Percentiles rank a stretch among this genome's conserved stretches.
Evolutionary conservation across 1,140 invertebrate species (phyloP).

Genomic region (Hylyphantes graminicola): DNA sequence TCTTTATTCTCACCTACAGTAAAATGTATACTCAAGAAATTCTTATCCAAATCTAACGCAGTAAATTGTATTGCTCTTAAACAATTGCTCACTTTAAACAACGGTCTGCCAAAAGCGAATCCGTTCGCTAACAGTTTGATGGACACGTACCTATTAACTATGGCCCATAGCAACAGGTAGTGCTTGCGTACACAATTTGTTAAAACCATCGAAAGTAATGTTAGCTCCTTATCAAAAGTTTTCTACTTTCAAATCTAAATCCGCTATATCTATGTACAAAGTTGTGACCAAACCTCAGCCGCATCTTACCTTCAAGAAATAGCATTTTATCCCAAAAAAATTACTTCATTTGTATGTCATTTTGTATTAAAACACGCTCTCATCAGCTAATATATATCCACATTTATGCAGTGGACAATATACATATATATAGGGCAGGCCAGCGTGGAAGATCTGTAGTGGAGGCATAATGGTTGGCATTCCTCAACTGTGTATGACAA

Average conservation of each 20-base stretch:
- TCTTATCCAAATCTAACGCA: slow-evolving; percentile 33
- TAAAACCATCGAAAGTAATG: slow-evolving; percentile 56
- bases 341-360: slow-evolving; percentile 51
- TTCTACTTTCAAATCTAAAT: slow-evolving; percentile 51
- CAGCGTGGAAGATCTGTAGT: slow-evolving; percentile 58
- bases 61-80: slow-evolving; percentile 52
- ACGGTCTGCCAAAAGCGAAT: slow-evolving; percentile 1
- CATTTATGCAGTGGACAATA: slow-evolving; percentile 40
- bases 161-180: slow-evolving; percentile 36
- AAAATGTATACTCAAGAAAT: slow-evolving; percentile 40
- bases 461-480: slow-evolving; percentile 57
- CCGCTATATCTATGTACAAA: slow-evolving; percentile 60
- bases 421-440: slow-evolving; percentile 59
- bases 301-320: slow-evolving; percentile 56
- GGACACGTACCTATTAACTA: slow-evolving; percentile 45
- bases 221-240: slow-evolving; percentile 56
- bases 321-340: slow-evolving; percentile 58
- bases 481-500: slow-evolving; percentile 30
- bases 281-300: slow-evolving; percentile 57
- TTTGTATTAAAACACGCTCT: slow-evolving; percentile 60
- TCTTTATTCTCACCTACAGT: slow-evolving; percentile 22
- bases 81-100: slow-evolving; percentile 52
- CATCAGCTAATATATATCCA: slow-evolving; percentile 59
- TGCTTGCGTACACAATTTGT: slow-evolving; percentile 59
- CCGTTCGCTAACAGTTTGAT: slow-evolving; percentile 33